Evolutionary conservation across 1,140 invertebrate species (phyloP).

Genomic region (Caenorhabditis remanei): DNA sequence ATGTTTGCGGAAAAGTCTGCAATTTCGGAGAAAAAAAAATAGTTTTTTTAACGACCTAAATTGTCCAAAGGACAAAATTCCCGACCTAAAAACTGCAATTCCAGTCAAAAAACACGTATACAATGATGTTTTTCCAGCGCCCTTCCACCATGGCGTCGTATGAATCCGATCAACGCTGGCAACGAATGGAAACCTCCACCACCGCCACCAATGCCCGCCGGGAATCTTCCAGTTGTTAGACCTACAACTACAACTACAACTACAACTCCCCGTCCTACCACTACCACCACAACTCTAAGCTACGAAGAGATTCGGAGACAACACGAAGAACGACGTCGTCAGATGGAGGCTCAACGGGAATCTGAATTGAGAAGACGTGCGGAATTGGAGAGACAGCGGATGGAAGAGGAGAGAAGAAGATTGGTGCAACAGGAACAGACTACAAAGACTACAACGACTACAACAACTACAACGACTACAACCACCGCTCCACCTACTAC

Average conservation of each 20-base stretch:
- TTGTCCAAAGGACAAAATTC: too few species aligned
- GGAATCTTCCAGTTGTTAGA: not conserved
- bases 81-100: too few species aligned
- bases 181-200: not conserved
- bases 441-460: slow-evolving; percentile 3
- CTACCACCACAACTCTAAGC: slow-evolving; percentile 24
- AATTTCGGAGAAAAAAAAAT: too few species aligned
- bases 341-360: slow-evolving; percentile 2
- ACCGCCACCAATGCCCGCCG: slow-evolving; percentile 35
- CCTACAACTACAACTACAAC: slow-evolving; percentile 5
- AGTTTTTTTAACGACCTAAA: too few species aligned
- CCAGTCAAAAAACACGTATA: too few species aligned
- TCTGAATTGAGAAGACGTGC: not conserved
- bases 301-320: not conserved
- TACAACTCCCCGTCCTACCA: slow-evolving; percentile 17
- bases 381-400: not conserved
- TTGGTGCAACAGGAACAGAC: not conserved
- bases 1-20: too few species aligned
- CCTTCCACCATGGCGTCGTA: slow-evolving; percentile 12
- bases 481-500: not conserved
- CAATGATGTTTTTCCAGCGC: not conserved
- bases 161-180: not conserved
- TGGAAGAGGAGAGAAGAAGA: slow-evolving; percentile 6
- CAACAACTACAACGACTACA: not conserved
- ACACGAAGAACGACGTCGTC: slow-evolving; percentile 13